Percentiles rank a stretch among this genome's conserved stretches.
phyloP scores from a whole-genome alignment of 2,113 vertebrate genomes.

The Paratilapia polleni region DNA sequence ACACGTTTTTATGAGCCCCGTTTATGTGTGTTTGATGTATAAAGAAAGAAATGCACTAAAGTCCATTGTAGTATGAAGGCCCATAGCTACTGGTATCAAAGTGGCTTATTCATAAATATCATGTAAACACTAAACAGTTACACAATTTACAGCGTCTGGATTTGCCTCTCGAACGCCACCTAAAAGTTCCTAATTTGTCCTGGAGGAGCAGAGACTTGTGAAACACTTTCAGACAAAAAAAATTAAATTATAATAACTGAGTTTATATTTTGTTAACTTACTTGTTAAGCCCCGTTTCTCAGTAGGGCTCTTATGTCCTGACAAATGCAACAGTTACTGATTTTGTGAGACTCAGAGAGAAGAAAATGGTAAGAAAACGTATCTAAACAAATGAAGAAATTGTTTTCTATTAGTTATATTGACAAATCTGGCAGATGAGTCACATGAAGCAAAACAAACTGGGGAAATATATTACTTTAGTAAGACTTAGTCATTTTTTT shows the following conservation, averaged over 20 bases:
- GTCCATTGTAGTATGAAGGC: not conserved
- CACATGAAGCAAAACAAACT: not conserved
- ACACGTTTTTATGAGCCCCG: not conserved
- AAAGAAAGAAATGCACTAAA: not conserved
- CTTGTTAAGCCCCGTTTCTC: not conserved
- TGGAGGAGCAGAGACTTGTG: not conserved
- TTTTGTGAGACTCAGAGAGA: not conserved
- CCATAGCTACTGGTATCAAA: conserved; percentile 6
- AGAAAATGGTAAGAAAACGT: not conserved
- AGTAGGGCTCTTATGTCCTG: not conserved
- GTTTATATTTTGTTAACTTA: not conserved
- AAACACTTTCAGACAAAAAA: not conserved
- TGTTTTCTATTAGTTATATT: not conserved
- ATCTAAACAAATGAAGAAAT: not conserved
- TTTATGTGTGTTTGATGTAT: not conserved
- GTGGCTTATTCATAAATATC: not conserved
- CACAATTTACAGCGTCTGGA: not conserved
- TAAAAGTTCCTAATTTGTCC: not conserved
- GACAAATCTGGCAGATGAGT: not conserved
- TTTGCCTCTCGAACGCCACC: not conserved
- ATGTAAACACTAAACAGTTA: conserved; percentile 8
- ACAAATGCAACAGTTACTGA: not conserved
- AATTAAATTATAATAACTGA: not conserved
- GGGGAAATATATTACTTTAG: not conserved
- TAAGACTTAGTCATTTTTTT: not conserved